Evolutionary conservation across 2,113 vertebrate genomes (phyloP).

Genomic region (Sterna hirundo): DNA sequence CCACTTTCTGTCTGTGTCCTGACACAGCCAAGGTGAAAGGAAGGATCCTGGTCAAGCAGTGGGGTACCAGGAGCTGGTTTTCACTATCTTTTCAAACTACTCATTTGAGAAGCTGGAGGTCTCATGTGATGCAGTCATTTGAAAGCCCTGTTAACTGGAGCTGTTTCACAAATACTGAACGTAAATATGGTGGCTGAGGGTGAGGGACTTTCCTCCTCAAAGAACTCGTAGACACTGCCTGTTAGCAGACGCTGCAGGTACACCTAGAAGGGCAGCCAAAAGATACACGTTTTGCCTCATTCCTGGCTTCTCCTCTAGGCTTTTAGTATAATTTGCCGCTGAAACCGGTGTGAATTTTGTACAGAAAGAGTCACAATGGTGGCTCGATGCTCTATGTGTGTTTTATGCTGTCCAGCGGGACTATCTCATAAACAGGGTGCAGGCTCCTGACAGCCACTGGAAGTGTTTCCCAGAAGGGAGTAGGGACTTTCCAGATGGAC

Average conservation of each 20-base stretch:
- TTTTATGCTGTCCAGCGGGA: constrained; percentile 25
- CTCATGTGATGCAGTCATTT: not conserved
- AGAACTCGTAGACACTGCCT: not conserved
- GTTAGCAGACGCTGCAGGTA: not conserved
- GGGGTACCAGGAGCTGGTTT: not conserved
- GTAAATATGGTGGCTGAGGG: not conserved
- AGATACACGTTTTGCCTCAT: rapidly evolving
- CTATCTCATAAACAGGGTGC: constrained; percentile 36
- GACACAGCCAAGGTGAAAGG: not conserved
- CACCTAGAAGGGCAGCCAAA: not conserved
- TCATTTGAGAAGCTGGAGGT: not conserved
- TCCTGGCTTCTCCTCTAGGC: not conserved
- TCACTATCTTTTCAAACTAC: not conserved
- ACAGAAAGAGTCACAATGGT: not conserved
- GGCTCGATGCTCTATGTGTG: not conserved
- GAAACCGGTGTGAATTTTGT: not conserved
- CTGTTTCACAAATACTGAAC: not conserved
- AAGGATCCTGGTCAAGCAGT: not conserved
- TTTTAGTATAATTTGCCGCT: not conserved
- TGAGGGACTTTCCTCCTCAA: not conserved
- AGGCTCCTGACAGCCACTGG: constrained; percentile 22
- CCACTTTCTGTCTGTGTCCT: not conserved
- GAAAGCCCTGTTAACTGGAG: not conserved
- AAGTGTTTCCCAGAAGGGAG: constrained; percentile 16
- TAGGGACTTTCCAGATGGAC: constrained; percentile 40